phyloP scores from a whole-genome alignment of 1,140 invertebrate genomes.

The Drosophila sechellia region DNA sequence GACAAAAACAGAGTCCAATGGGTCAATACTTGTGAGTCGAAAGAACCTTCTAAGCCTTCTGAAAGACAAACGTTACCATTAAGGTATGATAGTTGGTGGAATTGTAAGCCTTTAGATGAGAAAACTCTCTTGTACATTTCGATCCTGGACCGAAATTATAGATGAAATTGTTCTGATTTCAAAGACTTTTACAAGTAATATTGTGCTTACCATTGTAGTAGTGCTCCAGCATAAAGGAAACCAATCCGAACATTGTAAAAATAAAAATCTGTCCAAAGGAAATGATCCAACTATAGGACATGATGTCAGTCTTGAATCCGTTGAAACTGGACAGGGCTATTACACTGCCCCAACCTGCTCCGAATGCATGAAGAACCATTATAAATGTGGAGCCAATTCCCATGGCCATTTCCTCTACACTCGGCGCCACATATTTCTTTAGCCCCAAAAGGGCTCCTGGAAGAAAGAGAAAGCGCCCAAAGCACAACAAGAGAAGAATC shows the following conservation, averaged over 20 bases:
- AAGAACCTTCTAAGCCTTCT: not conserved
- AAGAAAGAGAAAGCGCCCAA: conserved; percentile 83
- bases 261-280: conserved; percentile 62
- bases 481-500: conserved; percentile 41
- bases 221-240: conserved; percentile 47
- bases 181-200: no score
- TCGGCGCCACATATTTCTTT: conserved; percentile 70
- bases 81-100: no score
- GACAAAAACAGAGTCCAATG: conserved; percentile 63
- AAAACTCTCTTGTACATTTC: no score
- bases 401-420: not conserved
- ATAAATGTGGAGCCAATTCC: conserved; percentile 28
- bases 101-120: no score
- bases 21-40: conserved; percentile 5
- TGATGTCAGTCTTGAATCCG: conserved; percentile 91
- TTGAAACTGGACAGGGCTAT: conserved; percentile 96
- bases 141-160: no score
- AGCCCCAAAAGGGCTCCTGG: conserved; percentile 91
- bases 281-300: conserved; percentile 73
- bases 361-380: conserved; percentile 86
- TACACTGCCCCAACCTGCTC: conserved; percentile 95
- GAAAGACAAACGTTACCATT: not conserved
- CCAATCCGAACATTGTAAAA: conserved; percentile 59
- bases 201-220: conserved; percentile 36
- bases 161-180: no score